Conservation (phyloP, 2,797 vertebrate species). For the Percopsis omiscomaycus region DNA sequence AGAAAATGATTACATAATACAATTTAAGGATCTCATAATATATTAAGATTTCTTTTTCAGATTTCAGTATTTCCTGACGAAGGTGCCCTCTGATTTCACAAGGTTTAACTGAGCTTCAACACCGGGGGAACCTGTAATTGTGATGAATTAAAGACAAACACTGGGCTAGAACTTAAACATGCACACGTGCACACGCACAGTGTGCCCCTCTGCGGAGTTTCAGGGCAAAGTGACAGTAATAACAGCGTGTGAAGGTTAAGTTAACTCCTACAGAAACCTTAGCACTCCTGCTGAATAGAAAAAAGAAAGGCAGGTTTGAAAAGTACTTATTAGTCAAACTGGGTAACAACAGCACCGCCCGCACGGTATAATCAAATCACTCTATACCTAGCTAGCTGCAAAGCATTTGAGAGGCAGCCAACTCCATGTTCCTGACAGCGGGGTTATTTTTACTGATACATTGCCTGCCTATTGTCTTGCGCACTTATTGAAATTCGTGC, state of each 20-base stretch:
- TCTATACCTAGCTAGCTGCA: constrained; percentile 80
- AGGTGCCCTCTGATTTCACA: constrained; percentile 5
- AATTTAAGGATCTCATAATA: neutral
- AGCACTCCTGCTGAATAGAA: constrained; percentile 67
- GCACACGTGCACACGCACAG: constrained; percentile 29
- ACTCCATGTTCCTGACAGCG: constrained; percentile 73
- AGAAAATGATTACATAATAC: neutral
- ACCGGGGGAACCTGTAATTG: constrained; percentile 58
- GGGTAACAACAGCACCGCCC: constrained; percentile 82
- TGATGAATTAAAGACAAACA: constrained; percentile 65
- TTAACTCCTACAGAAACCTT: constrained; percentile 74
- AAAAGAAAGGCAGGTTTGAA: constrained; percentile 73
- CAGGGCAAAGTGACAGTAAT: constrained; percentile 74
- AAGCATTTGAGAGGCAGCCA: constrained; percentile 74
- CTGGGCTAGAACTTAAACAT: constrained; percentile 34
- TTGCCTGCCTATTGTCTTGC: constrained; percentile 58
- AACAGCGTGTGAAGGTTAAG: constrained; percentile 72
- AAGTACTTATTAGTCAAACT: constrained; percentile 87
- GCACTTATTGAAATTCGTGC: constrained; percentile 53
- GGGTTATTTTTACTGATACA: constrained; percentile 67
- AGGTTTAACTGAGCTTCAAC: constrained; percentile 36
- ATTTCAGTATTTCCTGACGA: constrained; percentile 6
- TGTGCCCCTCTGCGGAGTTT: constrained; percentile 67
- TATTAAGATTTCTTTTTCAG: neutral
- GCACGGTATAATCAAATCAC: constrained; percentile 85